Conservation (phyloP, 2,888 invertebrate genomes). For the Lasius fuliginosus region DNA sequence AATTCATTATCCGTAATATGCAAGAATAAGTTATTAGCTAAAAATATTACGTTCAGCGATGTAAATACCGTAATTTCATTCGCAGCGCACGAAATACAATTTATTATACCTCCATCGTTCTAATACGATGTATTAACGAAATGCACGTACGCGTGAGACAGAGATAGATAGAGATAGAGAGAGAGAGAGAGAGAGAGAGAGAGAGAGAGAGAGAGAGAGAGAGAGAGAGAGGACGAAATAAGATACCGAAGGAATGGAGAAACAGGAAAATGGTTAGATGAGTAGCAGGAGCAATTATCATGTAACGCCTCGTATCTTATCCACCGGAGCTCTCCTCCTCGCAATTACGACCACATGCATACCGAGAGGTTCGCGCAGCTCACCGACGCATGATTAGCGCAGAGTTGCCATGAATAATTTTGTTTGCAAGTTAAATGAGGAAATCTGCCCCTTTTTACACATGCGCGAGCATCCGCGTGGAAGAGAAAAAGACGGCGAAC, state of each 20-base stretch:
- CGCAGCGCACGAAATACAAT: conserved; percentile 10
- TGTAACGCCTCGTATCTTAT: conserved; percentile 36
- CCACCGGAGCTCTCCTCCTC: conserved; percentile 22
- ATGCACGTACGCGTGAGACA: not conserved
- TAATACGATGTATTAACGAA: conserved; percentile 12
- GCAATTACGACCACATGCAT: conserved; percentile 4
- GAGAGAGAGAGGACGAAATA: conserved; percentile 8
- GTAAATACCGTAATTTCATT: conserved; percentile 4
- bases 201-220: not conserved
- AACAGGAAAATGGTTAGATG: conserved; percentile 47
- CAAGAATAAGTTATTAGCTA: not conserved
- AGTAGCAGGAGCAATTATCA: conserved; percentile 40
- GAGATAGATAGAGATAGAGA: not conserved
- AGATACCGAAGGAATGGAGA: conserved; percentile 23
- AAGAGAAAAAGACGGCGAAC: not conserved
- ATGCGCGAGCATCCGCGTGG: not conserved
- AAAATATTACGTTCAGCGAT: conserved; percentile 5
- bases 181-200: not conserved
- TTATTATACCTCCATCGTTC: not conserved
- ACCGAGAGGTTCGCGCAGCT: not conserved
- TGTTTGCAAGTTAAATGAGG: conserved; percentile 49
- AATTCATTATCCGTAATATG: not conserved
- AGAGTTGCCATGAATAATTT: conserved; percentile 41
- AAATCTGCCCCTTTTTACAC: conserved; percentile 7
- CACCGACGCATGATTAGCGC: conserved; percentile 44